Conservation (phyloP, 2,888 invertebrate species). For the Cephus nigrinus region DNA sequence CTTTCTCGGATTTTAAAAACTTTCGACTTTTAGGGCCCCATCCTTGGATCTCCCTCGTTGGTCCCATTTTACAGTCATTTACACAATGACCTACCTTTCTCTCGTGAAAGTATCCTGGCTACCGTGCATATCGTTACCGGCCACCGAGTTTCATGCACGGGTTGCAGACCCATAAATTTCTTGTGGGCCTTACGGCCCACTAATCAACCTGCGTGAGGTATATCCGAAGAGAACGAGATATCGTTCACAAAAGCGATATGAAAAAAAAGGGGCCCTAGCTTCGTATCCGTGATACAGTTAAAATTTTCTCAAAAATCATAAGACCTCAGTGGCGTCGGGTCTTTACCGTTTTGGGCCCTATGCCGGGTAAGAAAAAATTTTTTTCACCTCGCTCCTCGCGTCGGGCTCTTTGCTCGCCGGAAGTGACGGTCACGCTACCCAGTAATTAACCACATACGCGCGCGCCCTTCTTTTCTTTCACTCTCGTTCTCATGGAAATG, state of each 20-base stretch:
- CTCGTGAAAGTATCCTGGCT: conserved; percentile 7
- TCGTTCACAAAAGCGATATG: background rate
- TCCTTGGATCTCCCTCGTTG: background rate
- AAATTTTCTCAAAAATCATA: background rate
- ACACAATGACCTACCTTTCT: background rate
- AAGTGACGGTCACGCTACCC: conserved; percentile 12
- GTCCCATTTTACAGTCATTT: background rate
- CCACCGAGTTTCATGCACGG: conserved; percentile 26
- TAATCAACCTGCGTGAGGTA: background rate
- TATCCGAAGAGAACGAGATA: background rate
- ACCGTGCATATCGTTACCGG: background rate
- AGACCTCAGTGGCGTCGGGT: background rate
- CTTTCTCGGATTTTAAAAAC: conserved; percentile 20
- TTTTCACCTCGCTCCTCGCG: background rate
- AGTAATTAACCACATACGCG: conserved; percentile 9
- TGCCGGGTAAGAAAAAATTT: background rate
- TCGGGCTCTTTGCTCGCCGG: conserved; percentile 4
- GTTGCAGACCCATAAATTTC: conserved; percentile 35
- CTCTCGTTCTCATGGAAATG: background rate
- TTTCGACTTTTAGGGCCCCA: conserved; percentile 36
- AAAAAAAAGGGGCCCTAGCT: background rate
- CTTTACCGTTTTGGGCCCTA: background rate
- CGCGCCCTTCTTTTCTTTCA: conserved; percentile 5
- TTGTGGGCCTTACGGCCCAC: conserved; percentile 20
- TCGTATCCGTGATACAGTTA: background rate